Evolutionary conservation across 2,113 vertebrate species (phyloP).

Genomic region (Oryzias javanicus): DNA sequence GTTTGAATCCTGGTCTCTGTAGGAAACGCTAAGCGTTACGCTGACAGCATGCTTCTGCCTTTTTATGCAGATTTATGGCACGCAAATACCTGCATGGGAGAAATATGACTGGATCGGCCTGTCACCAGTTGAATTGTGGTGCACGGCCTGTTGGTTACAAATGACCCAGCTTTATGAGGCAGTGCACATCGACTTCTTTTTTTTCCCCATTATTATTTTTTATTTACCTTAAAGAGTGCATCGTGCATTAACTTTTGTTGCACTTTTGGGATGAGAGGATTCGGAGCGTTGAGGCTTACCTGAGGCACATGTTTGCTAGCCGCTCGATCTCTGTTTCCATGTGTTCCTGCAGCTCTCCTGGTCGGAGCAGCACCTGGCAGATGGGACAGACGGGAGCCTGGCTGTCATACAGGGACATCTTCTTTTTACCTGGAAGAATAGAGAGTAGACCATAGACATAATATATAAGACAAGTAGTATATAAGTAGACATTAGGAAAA

Average conservation of each 20-base stretch:
- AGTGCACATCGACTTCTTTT: background rate
- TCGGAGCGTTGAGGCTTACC: slow-evolving; percentile 75
- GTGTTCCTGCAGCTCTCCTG: slow-evolving; percentile 94
- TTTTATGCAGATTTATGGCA: slow-evolving; percentile 62
- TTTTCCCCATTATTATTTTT: background rate
- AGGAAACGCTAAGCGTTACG: slow-evolving; percentile 60
- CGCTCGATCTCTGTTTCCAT: slow-evolving; percentile 98
- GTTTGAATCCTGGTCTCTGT: slow-evolving; percentile 60
- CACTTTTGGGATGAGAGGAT: background rate
- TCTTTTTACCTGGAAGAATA: slow-evolving; percentile 90
- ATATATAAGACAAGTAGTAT: no score
- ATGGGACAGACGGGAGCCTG: slow-evolving; percentile 97
- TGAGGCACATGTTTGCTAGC: slow-evolving; percentile 88
- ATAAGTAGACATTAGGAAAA: slow-evolving; percentile 14
- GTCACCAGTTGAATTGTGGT: slow-evolving; percentile 44
- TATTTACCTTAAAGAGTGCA: background rate
- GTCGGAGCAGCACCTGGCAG: slow-evolving; percentile 95
- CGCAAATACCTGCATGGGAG: slow-evolving; percentile 25
- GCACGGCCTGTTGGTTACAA: slow-evolving; percentile 6
- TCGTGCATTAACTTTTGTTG: background rate
- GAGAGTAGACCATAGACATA: no score
- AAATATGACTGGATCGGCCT: slow-evolving; percentile 24
- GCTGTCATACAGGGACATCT: slow-evolving; percentile 93
- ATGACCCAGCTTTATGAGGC: slow-evolving; percentile 13
- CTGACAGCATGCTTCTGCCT: slow-evolving; percentile 50